Conservation (phyloP, 2,797 vertebrate species). For the Coilia nasus region DNA sequence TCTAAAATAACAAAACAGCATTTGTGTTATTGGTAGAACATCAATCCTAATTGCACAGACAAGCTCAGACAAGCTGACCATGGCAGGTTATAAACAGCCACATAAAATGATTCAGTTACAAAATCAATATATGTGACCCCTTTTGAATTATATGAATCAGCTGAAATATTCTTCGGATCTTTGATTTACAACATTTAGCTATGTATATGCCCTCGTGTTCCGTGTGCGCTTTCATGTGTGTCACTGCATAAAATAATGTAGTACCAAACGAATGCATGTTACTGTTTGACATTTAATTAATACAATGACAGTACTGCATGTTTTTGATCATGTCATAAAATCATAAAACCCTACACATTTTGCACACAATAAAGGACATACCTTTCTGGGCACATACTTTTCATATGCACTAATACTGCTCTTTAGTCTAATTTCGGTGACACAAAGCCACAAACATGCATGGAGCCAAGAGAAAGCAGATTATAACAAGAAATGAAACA, state of each 20-base stretch:
- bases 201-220: neutral
- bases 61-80: neutral
- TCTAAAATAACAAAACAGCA: neutral
- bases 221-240: neutral
- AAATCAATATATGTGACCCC: neutral
- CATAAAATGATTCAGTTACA: conserved; percentile 13
- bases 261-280: neutral
- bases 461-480: neutral
- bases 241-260: neutral
- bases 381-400: neutral
- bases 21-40: neutral
- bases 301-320: neutral
- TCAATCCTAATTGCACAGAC: neutral
- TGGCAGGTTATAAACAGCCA: neutral
- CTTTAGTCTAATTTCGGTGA: neutral
- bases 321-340: neutral
- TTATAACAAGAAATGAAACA: conserved; percentile 54
- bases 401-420: neutral
- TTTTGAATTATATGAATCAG: neutral
- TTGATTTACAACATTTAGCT: neutral
- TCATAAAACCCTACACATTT: neutral
- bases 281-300: neutral
- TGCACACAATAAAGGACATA: neutral
- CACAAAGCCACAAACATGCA: neutral
- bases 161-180: neutral